Evolutionary conservation across 2,797 vertebrate genomes (phyloP), one percentile per base, ranked within the genome.

Genomic region (Chromis chromis): DNA sequence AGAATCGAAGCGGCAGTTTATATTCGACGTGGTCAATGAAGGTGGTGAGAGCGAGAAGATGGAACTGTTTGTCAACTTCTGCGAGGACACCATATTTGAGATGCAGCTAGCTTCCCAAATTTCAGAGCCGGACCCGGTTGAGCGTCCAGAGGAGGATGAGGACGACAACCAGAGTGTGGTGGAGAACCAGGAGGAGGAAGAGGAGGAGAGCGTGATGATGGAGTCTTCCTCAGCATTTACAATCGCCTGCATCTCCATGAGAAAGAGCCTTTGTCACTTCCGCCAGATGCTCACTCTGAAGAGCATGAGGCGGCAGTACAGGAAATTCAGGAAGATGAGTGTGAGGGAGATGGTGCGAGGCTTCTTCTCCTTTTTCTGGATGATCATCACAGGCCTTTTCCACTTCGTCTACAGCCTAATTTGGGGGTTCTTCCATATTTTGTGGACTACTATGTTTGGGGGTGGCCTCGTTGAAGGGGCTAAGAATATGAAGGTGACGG

Each of bases 61-160:
- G 98, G 98, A 99, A 57, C 94, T 99, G 19, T 99, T 99, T 55
- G 98, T 99, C 25, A 99, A 98, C 86, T 99, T 99, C 90, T 99
- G 98, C 25, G 98, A 99, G 88, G 98, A 99, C 82, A 99, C 98
- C 0, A 99, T 99, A 89, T 99, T 99, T 82, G 98, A 99, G 93
- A 99, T 99, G 98, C 98, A 99, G 70, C 77, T 99, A 54, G 98
- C 98, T 0, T 98, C 98, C 0, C 96, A 98, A 84, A 99, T 99
- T 79, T 99, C 98, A 0, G 98, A 99, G 85, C 95, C 96, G 0
- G 98, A 99, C 73, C 91, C 95, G 0, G 84, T 95, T 0, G 98
- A 99, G 77, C 95, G 96, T 22, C 94, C 91, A 0, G 94, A 95
- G 56, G 96, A 97, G 13, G 96, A 97, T 0, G 96, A 97, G 6